These are phyloP conservation scores for Bedellia somnulentella DNA, from an alignment of 2,888 invertebrate species.

Conservation along the genomic window DNA sequence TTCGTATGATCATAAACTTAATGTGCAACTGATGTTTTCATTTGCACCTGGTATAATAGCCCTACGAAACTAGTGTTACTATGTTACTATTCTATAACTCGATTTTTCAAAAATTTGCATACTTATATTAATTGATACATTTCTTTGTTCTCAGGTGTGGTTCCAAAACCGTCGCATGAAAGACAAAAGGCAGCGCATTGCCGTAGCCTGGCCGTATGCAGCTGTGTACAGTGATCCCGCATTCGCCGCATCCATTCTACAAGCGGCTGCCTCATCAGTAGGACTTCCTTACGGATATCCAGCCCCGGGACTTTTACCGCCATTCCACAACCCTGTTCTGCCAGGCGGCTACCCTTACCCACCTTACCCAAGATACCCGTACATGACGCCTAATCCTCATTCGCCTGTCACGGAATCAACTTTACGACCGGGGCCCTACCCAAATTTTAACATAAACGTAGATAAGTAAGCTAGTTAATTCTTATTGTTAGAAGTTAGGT, in stretches of 20 bases:
- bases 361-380: conserved; percentile 50
- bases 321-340: conserved; percentile 55
- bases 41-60: no score
- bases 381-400: conserved; percentile 55
- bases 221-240: conserved; percentile 93
- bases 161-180: conserved; percentile 97
- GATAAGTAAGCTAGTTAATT: conserved; percentile 31
- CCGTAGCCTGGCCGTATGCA: conserved; percentile 93
- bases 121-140: background rate
- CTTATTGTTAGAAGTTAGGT: conserved; percentile 11
- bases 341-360: conserved; percentile 65
- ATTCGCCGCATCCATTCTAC: conserved; percentile 88
- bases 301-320: conserved; percentile 60
- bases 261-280: conserved; percentile 84
- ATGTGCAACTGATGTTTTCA: no score
- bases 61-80: no score
- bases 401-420: conserved; percentile 37
- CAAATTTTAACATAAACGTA: conserved; percentile 46
- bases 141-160: conserved; percentile 76
- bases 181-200: conserved; percentile 93
- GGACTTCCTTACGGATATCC: conserved; percentile 67
- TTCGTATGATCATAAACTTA: no score
- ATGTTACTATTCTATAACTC: no score
- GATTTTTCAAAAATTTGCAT: no score
- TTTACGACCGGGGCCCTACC: conserved; percentile 49